These are phyloP conservation scores for Lycocorax pyrrhopterus DNA, from an alignment of 2,113 vertebrate species.

Conservation along the genomic window DNA sequence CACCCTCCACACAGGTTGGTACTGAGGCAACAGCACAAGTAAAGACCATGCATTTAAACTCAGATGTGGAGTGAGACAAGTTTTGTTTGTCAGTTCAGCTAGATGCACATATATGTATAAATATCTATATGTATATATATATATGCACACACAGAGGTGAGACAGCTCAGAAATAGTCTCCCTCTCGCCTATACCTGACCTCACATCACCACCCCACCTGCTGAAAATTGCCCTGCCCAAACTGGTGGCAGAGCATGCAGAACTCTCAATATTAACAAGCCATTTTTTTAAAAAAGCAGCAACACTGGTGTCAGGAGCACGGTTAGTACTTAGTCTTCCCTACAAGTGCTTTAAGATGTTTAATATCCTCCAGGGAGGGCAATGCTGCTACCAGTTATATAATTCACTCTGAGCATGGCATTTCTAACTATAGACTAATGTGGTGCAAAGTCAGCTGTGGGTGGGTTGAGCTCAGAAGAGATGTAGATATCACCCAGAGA, in stretches of 20 bases:
- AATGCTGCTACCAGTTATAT: not conserved
- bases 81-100: not conserved
- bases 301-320: not conserved
- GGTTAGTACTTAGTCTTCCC: not conserved
- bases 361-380: not conserved
- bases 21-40: not conserved
- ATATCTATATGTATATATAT: too few relatives aligned
- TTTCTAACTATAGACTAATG: not conserved
- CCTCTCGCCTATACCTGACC: not conserved
- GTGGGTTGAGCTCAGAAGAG: not conserved
- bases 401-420: not conserved
- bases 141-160: rapidly evolving
- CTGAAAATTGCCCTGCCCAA: not conserved
- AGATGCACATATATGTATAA: not conserved
- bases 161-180: not conserved
- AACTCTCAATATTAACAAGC: not conserved
- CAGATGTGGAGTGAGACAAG: not conserved
- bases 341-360: not conserved
- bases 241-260: not conserved
- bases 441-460: not conserved
- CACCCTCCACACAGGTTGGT: not conserved
- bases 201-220: rapidly evolving
- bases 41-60: not conserved
- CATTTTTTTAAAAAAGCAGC: not conserved
- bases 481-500: not conserved